A percentile compares a stretch with the other conserved stretches of the same genome.
Evolutionary conservation across 92 coral and sea anemone genomes (phyloP).

Genomic region (Nematostella vectensis): DNA sequence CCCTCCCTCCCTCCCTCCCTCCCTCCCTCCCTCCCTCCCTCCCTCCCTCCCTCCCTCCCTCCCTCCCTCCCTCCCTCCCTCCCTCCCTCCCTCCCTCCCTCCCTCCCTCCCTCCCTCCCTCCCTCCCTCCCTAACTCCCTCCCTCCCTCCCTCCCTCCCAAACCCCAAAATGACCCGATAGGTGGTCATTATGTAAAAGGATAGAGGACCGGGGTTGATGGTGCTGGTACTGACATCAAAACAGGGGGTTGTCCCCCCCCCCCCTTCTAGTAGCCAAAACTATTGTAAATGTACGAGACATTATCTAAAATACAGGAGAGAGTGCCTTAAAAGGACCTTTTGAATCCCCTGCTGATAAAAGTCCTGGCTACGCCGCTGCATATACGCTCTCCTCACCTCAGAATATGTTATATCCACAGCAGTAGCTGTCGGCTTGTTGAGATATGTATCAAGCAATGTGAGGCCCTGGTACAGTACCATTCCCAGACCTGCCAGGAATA

Average conservation of each 20-base stretch:
- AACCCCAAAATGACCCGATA: too few species aligned
- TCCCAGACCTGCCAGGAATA: constrained; percentile 30
- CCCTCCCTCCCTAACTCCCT: not conserved
- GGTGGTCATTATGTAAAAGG: too few species aligned
- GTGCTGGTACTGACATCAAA: too few species aligned
- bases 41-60: not conserved
- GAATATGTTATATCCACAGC: constrained; percentile 41
- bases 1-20: not conserved
- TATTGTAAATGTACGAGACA: too few species aligned
- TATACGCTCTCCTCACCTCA: constrained; percentile 13
- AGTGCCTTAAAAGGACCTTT: too few species aligned
- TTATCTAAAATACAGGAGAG: too few species aligned
- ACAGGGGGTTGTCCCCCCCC: too few species aligned
- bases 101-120: not conserved
- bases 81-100: not conserved
- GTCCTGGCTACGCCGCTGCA: too few species aligned
- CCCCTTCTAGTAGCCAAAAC: too few species aligned
- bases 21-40: not conserved
- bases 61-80: not conserved
- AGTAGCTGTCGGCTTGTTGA: constrained; percentile 35
- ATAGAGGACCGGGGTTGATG: too few species aligned
- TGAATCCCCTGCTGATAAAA: too few species aligned
- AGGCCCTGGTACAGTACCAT: constrained; percentile 44
- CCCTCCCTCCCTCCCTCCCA: not conserved
- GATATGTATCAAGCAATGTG: constrained; percentile 15